phyloP scores from a whole-genome alignment of 2,888 invertebrate species.

The Pomacea canaliculata region DNA sequence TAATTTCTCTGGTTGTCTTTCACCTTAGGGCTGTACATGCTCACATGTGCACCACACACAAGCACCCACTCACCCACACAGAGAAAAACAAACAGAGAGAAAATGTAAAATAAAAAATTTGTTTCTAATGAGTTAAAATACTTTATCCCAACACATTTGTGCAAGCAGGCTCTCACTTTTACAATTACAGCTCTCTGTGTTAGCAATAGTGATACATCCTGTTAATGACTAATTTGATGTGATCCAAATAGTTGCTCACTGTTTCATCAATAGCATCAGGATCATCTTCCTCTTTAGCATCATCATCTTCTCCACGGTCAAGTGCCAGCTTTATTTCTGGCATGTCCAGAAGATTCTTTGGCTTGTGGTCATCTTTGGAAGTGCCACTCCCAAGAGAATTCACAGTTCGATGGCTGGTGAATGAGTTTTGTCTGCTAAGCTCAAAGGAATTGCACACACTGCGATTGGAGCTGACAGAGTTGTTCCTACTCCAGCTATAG shows the following conservation, averaged over 20 bases:
- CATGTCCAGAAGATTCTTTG: conserved; percentile 51
- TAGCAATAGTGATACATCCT: too few species aligned
- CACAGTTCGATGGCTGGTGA: conserved; percentile 61
- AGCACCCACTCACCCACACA: too few species aligned
- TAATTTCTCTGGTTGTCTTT: too few species aligned
- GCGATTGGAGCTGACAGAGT: conserved; percentile 63
- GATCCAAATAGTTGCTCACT: conserved; percentile 39
- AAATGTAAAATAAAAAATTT: too few species aligned
- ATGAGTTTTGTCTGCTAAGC: conserved; percentile 66
- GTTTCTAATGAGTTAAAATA: too few species aligned
- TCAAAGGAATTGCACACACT: conserved; percentile 59
- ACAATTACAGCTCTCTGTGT: too few species aligned
- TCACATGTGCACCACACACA: too few species aligned
- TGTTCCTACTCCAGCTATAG: conserved; percentile 60
- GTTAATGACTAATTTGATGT: too few species aligned
- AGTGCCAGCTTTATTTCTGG: conserved; percentile 41
- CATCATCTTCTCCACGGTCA: conserved; percentile 41
- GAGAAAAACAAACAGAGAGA: too few species aligned
- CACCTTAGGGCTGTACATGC: too few species aligned
- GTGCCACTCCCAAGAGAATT: conserved; percentile 61
- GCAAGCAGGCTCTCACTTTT: too few species aligned
- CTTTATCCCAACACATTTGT: too few species aligned
- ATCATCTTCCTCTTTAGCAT: conserved; percentile 48
- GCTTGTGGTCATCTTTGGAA: conserved; percentile 64
- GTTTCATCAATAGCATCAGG: conserved; percentile 66